phyloP scores from a whole-genome alignment of 2,113 vertebrate genomes.

The Protobothrops flavoviridis region DNA sequence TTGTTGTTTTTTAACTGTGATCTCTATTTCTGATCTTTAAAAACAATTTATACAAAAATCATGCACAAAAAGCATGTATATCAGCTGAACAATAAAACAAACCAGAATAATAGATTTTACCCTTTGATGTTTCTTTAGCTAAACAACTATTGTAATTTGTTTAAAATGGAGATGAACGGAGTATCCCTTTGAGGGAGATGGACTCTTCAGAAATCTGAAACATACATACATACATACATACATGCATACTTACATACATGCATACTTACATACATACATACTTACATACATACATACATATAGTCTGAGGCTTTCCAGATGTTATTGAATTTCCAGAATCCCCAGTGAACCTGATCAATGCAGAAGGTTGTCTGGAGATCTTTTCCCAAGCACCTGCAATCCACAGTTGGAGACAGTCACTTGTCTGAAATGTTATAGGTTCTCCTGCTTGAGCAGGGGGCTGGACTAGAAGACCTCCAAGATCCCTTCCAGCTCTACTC shows the following conservation, averaged over 20 bases:
- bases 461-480: too few species aligned
- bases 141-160: neutral
- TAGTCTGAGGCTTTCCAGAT: too few species aligned
- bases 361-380: neutral
- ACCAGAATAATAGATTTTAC: neutral
- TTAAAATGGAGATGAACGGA: neutral
- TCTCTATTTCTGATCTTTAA: neutral
- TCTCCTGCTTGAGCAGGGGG: too few species aligned
- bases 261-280: too few species aligned
- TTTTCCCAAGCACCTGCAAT: neutral
- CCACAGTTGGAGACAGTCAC: neutral
- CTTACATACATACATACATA: too few species aligned
- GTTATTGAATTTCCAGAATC: too few species aligned
- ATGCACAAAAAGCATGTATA: neutral
- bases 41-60: neutral
- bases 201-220: too few species aligned
- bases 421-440: too few species aligned
- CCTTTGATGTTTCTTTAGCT: neutral
- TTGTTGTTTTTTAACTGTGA: neutral
- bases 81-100: neutral
- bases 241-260: too few species aligned
- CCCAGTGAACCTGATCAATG: neutral
- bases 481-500: too few species aligned
- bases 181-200: too few species aligned
- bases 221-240: too few species aligned